A percentile compares a stretch with the other conserved stretches of the same genome.
Evolutionary conservation across 1,140 invertebrate genomes (phyloP).

Genomic region (Sycobia sp.): DNA sequence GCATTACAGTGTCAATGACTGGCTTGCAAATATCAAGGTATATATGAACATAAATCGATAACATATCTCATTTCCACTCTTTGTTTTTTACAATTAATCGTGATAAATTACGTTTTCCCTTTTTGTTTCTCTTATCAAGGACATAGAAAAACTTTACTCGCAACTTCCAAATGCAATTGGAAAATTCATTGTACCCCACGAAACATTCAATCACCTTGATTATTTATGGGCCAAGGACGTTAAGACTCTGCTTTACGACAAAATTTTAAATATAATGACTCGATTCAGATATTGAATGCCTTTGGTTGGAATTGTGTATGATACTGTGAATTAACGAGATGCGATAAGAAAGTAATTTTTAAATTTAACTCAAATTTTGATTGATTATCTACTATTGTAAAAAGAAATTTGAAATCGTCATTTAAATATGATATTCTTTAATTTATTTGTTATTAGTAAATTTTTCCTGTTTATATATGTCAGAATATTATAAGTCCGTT

Average conservation of each 20-base stretch:
- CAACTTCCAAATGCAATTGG: slow-evolving; percentile 60
- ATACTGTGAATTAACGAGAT: too few relatives aligned
- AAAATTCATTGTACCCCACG: slow-evolving; percentile 63
- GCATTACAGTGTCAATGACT: slow-evolving; percentile 67
- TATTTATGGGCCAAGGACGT: slow-evolving; percentile 70
- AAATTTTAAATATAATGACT: slow-evolving; percentile 63
- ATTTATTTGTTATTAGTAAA: too few relatives aligned
- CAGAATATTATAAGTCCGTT: too few relatives aligned
- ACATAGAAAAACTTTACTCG: slow-evolving; percentile 49
- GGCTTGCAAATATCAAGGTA: slow-evolving; percentile 45
- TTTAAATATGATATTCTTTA: too few relatives aligned
- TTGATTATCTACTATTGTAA: too few relatives aligned
- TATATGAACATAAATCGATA: background rate
- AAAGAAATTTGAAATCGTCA: too few relatives aligned
- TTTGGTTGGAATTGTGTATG: too few relatives aligned
- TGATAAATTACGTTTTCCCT: too few relatives aligned
- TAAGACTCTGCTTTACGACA: slow-evolving; percentile 65
- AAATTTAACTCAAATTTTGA: too few relatives aligned
- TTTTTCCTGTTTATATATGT: too few relatives aligned
- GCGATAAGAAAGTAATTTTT: too few relatives aligned
- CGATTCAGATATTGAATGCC: background rate
- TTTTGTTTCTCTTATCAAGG: slow-evolving; percentile 35
- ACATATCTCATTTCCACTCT: background rate
- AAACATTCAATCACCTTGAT: slow-evolving; percentile 71
- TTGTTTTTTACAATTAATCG: too few relatives aligned